Conservation (phyloP, 1,140 invertebrate genomes). For the Tribolium madens region DNA sequence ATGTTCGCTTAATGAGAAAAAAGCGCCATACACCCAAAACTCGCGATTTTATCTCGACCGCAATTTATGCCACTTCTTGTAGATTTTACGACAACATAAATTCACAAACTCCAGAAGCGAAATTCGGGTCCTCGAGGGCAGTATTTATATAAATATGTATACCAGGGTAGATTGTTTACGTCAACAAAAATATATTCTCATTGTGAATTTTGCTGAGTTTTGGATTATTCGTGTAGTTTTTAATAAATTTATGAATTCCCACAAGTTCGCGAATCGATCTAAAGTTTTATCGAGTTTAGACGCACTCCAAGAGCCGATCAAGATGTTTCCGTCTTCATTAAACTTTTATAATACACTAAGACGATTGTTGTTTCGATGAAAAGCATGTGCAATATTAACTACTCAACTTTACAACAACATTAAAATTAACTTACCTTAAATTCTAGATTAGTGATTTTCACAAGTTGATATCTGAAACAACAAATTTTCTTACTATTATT, state of each 20-base stretch:
- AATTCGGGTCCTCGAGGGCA: constrained; percentile 10
- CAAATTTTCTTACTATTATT: not conserved
- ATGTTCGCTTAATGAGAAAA: constrained; percentile 3
- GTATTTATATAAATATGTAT: constrained; percentile 39
- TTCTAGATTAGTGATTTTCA: not conserved
- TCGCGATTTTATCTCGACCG: not conserved
- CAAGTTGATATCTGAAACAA: not conserved
- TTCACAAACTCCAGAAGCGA: constrained; percentile 29
- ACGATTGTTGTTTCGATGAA: not conserved
- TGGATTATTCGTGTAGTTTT: not conserved
- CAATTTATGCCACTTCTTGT: constrained; percentile 23
- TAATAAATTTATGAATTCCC: constrained; percentile 19
- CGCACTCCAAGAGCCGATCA: constrained; percentile 12
- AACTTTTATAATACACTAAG: constrained; percentile 23
- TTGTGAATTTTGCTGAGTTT: constrained; percentile 7
- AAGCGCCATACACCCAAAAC: too few species aligned
- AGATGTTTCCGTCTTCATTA: constrained; percentile 31
- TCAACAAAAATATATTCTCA: constrained; percentile 32
- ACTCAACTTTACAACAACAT: not conserved
- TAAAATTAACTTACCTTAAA: not conserved
- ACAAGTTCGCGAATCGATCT: constrained; percentile 12
- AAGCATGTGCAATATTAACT: constrained; percentile 2
- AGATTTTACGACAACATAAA: constrained; percentile 27
- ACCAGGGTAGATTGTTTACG: constrained; percentile 18
- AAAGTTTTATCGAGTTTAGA: constrained; percentile 35